These are phyloP conservation scores for Meleagris gallopavo DNA, from an alignment of 2,113 vertebrate species.

Conservation along the genomic window DNA sequence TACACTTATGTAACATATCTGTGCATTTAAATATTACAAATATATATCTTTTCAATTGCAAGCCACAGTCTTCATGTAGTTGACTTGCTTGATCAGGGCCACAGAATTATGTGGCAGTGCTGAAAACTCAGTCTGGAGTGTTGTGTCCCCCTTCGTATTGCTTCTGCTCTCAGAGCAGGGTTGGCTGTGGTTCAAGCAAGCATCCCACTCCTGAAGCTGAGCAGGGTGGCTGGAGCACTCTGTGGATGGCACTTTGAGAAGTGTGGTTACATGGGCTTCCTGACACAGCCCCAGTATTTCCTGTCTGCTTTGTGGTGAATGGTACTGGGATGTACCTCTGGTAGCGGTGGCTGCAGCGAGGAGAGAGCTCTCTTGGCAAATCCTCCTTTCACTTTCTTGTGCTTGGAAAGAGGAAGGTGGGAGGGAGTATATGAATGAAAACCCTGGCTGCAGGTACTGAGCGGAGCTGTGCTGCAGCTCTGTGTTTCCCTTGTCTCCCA, in stretches of 20 bases:
- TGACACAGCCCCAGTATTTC: neutral
- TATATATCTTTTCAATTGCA: neutral
- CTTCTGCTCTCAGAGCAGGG: neutral
- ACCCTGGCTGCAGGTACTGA: neutral
- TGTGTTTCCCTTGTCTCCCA: rapidly evolving
- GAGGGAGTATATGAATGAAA: neutral
- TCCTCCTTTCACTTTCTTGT: neutral
- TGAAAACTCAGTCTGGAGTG: rapidly evolving
- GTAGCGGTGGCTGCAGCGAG: neutral
- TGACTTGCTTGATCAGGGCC: rapidly evolving
- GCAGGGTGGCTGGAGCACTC: neutral
- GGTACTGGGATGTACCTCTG: rapidly evolving
- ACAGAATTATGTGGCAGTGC: neutral
- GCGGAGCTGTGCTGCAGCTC: neutral
- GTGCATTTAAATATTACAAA: neutral
- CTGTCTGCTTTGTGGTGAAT: neutral
- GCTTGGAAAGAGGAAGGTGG: neutral
- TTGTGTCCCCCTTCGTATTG: neutral
- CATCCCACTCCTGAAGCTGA: too few species aligned
- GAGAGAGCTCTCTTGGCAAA: neutral
- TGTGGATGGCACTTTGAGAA: rapidly evolving
- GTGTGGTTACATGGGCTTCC: rapidly evolving
- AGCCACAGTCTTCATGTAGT: neutral
- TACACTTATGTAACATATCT: neutral
- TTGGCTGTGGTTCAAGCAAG: neutral